A percentile compares a stretch with the other conserved stretches of the same genome.
Conservation (phyloP, 23 tunicate genomes). For the Halocynthia roretzi region DNA sequence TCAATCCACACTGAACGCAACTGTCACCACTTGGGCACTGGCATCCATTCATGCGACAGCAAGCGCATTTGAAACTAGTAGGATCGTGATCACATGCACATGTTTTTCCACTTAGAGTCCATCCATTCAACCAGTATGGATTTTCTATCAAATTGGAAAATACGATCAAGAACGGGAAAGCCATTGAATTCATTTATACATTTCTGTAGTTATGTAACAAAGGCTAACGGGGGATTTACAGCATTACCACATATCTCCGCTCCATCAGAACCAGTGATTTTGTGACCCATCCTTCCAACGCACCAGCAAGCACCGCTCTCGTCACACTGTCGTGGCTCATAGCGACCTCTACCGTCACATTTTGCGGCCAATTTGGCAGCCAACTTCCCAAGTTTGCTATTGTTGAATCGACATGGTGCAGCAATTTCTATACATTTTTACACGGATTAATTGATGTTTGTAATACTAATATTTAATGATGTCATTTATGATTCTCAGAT, state of each 20-base stretch:
- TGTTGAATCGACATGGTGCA: conserved; percentile 41
- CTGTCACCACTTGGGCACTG: conserved; percentile 14
- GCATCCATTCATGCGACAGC: conserved; percentile 34
- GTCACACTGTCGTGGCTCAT: conserved; percentile 30
- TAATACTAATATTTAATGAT: too few species aligned
- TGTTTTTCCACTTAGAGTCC: conserved; percentile 22
- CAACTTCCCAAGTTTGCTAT: conserved; percentile 4
- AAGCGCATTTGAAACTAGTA: conserved; percentile 31
- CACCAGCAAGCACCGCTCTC: conserved; percentile 29
- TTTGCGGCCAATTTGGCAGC: neutral
- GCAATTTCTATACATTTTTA: conserved; percentile 33
- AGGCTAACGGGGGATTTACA: too few species aligned
- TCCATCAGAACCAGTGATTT: conserved; percentile 22
- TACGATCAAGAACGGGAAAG: neutral
- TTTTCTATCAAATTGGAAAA: neutral
- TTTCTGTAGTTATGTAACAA: too few species aligned
- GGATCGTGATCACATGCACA: conserved; percentile 36
- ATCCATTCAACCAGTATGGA: conserved; percentile 25
- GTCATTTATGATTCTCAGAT: neutral
- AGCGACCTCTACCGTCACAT: conserved; percentile 38
- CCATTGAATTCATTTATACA: too few species aligned
- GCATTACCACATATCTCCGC: conserved; percentile 21
- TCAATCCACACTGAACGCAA: conserved; percentile 21
- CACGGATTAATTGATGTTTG: too few species aligned
- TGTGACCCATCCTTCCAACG: conserved; percentile 27